These are phyloP conservation scores for Odontocolon sp. DNA, from an alignment of 2,888 invertebrate genomes.

Conservation along the genomic window DNA sequence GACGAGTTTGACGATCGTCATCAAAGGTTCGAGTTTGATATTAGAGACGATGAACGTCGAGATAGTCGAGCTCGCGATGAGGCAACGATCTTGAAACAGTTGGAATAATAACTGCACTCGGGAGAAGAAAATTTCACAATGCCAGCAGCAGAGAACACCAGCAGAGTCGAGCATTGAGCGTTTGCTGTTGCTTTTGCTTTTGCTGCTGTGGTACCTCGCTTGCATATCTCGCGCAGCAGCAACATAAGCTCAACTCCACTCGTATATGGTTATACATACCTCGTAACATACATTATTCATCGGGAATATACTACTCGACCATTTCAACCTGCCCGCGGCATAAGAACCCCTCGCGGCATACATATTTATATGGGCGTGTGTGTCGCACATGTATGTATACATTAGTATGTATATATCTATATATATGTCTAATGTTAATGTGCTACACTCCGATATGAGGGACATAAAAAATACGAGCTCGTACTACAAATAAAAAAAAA, in stretches of 20 bases:
- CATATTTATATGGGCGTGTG: constrained; percentile 57
- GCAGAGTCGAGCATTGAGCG: constrained; percentile 27
- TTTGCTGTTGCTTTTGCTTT: constrained; percentile 31
- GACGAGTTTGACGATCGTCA: not conserved
- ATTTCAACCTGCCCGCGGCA: constrained; percentile 62
- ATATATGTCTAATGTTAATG: too few species aligned
- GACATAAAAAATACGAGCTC: constrained; percentile 40
- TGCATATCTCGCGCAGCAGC: constrained; percentile 58
- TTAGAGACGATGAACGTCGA: not conserved
- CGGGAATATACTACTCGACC: constrained; percentile 60
- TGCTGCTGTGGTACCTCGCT: constrained; percentile 33
- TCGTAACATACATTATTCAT: constrained; percentile 64
- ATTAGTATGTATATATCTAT: not conserved
- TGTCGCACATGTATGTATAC: constrained; percentile 29
- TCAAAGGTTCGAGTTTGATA: constrained; percentile 4
- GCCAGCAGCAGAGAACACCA: constrained; percentile 37
- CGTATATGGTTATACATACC: constrained; percentile 64
- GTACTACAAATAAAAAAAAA: constrained; percentile 41
- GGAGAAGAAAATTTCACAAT: constrained; percentile 57
- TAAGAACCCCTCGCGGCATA: constrained; percentile 48
- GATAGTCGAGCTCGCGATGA: constrained; percentile 36
- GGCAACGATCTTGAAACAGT: constrained; percentile 52
- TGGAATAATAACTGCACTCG: constrained; percentile 48
- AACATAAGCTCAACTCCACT: constrained; percentile 45
- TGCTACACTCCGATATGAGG: not conserved